A percentile compares a stretch with the other conserved stretches of the same genome.
Conservation (phyloP, 2,888 invertebrate genomes). For the Thecocarcelia acutangulata region DNA sequence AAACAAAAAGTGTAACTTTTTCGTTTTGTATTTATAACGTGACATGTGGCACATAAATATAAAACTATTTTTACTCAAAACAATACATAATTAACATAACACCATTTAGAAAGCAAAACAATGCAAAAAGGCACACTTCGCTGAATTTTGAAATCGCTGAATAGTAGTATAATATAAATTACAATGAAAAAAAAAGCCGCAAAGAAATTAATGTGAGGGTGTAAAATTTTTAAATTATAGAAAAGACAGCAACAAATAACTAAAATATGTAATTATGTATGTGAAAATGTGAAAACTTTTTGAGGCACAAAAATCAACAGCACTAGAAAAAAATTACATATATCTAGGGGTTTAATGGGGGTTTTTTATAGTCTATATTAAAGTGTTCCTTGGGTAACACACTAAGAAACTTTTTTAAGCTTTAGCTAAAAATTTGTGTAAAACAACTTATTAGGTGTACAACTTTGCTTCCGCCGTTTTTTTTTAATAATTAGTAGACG, state of each 20-base stretch:
- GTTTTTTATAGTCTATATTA: too few relatives aligned
- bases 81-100: conserved; percentile 55
- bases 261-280: background rate
- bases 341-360: too few relatives aligned
- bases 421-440: too few relatives aligned
- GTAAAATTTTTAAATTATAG: conserved; percentile 34
- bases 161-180: conserved; percentile 28
- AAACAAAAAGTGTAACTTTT: background rate
- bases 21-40: conserved; percentile 2
- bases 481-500: too few relatives aligned
- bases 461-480: too few relatives aligned
- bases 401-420: too few relatives aligned
- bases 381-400: too few relatives aligned
- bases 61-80: background rate
- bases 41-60: background rate
- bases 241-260: background rate
- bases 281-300: too few relatives aligned
- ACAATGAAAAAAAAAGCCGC: conserved; percentile 2
- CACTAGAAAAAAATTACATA: background rate
- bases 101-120: conserved; percentile 46
- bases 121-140: conserved; percentile 54
- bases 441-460: too few relatives aligned
- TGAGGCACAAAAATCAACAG: background rate
- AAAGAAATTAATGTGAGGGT: conserved; percentile 20
- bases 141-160: conserved; percentile 45